These are phyloP conservation scores for Alligator mississippiensis DNA, from an alignment of 2,113 vertebrate genomes.

Conservation along the genomic window DNA sequence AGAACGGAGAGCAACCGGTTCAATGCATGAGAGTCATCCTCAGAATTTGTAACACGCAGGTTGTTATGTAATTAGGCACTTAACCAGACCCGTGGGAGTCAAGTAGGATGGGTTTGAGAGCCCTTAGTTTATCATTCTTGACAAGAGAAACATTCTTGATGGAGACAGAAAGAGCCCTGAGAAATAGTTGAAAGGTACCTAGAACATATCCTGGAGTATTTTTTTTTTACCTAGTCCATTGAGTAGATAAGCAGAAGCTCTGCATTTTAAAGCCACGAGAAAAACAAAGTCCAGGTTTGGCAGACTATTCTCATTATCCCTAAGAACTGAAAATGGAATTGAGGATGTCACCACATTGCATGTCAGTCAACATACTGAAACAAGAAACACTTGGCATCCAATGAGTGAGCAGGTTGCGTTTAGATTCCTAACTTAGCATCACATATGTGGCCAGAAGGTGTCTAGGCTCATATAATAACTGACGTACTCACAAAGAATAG, in stretches of 20 bases:
- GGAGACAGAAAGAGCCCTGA: not conserved
- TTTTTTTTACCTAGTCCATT: not conserved
- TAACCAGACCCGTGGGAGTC: not conserved
- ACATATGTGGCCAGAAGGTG: not conserved
- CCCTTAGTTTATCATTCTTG: rapidly evolving
- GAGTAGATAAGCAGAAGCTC: not conserved
- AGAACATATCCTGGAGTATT: not conserved
- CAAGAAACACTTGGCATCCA: not conserved
- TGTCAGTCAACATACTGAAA: not conserved
- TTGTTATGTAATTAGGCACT: not conserved
- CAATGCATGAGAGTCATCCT: not conserved
- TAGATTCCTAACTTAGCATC: not conserved
- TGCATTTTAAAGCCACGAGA: not conserved
- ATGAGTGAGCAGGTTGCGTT: not conserved
- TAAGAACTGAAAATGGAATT: not conserved
- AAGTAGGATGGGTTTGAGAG: not conserved
- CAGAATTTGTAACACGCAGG: not conserved
- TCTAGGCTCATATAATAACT: not conserved
- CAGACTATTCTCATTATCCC: not conserved
- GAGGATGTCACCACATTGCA: not conserved
- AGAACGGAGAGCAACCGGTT: not conserved
- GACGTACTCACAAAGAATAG: not conserved
- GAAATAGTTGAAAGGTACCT: not conserved
- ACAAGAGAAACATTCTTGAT: not conserved
- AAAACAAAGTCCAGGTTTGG: not conserved